These are phyloP conservation scores for Ephydatia muelleri DNA, from an alignment of 37 sponge, comb jelly and placozoan species.

Conservation along the genomic window DNA sequence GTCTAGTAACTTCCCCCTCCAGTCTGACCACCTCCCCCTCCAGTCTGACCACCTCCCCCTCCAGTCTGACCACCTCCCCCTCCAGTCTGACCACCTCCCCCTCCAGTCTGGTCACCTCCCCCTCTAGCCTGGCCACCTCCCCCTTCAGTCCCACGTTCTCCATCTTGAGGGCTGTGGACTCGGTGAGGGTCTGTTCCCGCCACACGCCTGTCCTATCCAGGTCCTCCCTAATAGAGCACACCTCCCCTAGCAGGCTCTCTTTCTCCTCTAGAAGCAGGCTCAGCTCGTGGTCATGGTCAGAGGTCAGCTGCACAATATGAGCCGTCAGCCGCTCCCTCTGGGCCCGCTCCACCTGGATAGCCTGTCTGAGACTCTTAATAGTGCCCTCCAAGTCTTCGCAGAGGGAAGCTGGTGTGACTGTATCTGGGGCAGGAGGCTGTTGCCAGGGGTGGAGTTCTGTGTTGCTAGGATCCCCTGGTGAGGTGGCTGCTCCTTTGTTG, in stretches of 20 bases:
- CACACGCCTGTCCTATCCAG: slow-evolving; percentile 2
- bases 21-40: neutral
- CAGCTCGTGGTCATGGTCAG: slow-evolving; percentile 49
- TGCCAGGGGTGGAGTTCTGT: neutral
- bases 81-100: neutral
- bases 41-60: neutral
- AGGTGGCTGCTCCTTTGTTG: neutral
- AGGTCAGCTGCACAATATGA: slow-evolving; percentile 27
- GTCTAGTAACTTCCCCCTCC: neutral
- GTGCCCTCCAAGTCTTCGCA: neutral
- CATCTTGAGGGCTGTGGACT: neutral
- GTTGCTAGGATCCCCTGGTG: neutral
- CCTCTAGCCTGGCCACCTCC: neutral
- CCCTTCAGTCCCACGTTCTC: slow-evolving; percentile 1
- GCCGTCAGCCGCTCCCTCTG: slow-evolving; percentile 31
- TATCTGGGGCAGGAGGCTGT: neutral
- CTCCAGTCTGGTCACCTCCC: neutral
- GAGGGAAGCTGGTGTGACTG: neutral
- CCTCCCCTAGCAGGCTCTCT: slow-evolving; percentile 15
- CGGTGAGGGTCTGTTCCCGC: neutral
- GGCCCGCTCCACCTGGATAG: slow-evolving; percentile 5
- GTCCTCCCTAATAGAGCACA: neutral
- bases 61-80: neutral
- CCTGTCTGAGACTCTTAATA: neutral
- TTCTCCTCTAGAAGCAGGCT: slow-evolving; percentile 21